Conservation (phyloP, 2,888 invertebrate species). For the Papilio elwesi region DNA sequence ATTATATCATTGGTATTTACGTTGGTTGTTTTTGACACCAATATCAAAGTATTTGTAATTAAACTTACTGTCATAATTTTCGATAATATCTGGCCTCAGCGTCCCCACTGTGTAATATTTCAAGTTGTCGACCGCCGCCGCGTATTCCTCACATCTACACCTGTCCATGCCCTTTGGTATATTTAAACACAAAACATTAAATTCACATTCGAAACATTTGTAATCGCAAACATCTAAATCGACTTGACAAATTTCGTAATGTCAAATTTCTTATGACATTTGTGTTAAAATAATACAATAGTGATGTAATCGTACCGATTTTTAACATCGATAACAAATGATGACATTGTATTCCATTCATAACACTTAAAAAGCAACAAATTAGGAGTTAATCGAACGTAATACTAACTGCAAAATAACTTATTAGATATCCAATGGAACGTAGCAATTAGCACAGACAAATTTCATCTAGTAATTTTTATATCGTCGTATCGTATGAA, state of each 20-base stretch:
- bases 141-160: slow-evolving; percentile 71
- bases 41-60: slow-evolving; percentile 22
- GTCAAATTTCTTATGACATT: slow-evolving; percentile 20
- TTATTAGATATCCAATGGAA: no score
- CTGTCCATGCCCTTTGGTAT: slow-evolving; percentile 62
- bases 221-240: slow-evolving; percentile 23
- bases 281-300: slow-evolving; percentile 11
- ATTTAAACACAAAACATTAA: slow-evolving; percentile 29
- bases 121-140: slow-evolving; percentile 64
- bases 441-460: no score
- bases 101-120: slow-evolving; percentile 71
- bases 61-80: slow-evolving; percentile 66
- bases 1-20: neutral
- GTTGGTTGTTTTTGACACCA: neutral
- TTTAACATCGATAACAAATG: neutral
- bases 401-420: neutral
- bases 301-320: slow-evolving; percentile 9
- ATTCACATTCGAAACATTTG: slow-evolving; percentile 26
- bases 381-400: neutral
- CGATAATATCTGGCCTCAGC: slow-evolving; percentile 63
- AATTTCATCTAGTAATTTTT: no score
- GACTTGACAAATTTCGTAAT: slow-evolving; percentile 19
- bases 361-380: neutral
- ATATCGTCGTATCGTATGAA: no score
- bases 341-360: neutral